Conservation (phyloP, 1,140 invertebrate genomes). For the Maconellicoccus hirsutus region DNA sequence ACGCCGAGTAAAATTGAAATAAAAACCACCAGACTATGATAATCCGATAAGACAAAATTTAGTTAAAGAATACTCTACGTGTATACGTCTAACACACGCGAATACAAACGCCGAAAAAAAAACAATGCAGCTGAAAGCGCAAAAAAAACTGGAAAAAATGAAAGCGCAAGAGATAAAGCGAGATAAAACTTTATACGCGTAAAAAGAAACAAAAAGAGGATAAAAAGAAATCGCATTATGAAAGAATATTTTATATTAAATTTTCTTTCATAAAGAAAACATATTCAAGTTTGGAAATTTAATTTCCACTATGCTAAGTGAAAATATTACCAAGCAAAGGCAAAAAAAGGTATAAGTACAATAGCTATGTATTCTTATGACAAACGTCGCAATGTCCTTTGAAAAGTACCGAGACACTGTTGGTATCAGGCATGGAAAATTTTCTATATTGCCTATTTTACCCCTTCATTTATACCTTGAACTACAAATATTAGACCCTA, state of each 20-base stretch:
- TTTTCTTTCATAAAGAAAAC: not conserved
- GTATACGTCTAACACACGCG: too few relatives aligned
- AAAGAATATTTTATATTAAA: slow-evolving; percentile 2
- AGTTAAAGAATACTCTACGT: not conserved
- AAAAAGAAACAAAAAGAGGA: not conserved
- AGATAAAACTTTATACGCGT: not conserved
- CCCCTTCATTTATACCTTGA: too few relatives aligned
- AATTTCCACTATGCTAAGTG: not conserved
- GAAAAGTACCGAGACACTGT: too few relatives aligned
- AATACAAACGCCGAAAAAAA: too few relatives aligned
- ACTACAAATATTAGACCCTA: too few relatives aligned
- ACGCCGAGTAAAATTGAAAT: not conserved
- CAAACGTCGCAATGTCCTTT: too few relatives aligned
- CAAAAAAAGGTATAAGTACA: too few relatives aligned
- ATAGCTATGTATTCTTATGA: too few relatives aligned
- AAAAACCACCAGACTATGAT: not conserved
- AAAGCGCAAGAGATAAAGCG: not conserved
- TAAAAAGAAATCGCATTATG: slow-evolving; percentile 6
- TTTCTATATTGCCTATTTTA: too few relatives aligned
- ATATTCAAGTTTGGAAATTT: not conserved
- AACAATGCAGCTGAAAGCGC: not conserved
- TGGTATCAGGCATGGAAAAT: too few relatives aligned
- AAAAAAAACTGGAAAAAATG: not conserved
- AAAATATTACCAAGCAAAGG: too few relatives aligned
- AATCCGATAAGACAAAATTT: slow-evolving; percentile 9